phyloP scores from a whole-genome alignment of 2,113 vertebrate species.

The Aythya baeri region DNA sequence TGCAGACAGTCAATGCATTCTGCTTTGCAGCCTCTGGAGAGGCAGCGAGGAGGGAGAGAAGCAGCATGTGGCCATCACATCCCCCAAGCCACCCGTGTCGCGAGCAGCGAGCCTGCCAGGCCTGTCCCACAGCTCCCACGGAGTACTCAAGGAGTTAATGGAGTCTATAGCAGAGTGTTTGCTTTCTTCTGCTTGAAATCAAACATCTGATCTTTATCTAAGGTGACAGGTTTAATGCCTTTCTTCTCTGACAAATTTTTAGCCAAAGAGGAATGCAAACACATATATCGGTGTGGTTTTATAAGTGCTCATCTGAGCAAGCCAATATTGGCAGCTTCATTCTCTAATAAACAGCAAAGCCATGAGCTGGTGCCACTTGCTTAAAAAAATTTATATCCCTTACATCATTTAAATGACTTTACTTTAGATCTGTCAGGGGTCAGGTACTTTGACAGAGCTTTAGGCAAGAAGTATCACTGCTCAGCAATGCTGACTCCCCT shows the following conservation, averaged over 20 bases:
- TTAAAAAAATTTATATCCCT: constrained; percentile 27
- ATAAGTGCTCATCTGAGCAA: constrained; percentile 46
- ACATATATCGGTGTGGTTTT: constrained; percentile 49
- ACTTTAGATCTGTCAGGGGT: background rate
- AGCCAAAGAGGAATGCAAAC: constrained; percentile 77
- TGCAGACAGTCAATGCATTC: background rate
- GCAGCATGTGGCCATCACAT: background rate
- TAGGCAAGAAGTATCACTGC: background rate
- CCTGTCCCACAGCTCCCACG: background rate
- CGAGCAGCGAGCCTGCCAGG: background rate
- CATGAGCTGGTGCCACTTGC: constrained; percentile 7
- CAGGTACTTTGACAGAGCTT: background rate
- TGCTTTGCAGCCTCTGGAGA: background rate
- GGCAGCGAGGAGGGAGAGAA: background rate
- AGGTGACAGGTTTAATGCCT: constrained; percentile 80
- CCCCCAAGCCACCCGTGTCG: rapidly evolving
- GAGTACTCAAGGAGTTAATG: constrained; percentile 62
- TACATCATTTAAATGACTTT: constrained; percentile 24
- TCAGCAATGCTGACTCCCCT: background rate
- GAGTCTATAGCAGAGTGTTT: constrained; percentile 67
- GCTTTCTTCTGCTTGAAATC: constrained; percentile 84
- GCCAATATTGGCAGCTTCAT: constrained; percentile 46
- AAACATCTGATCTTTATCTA: constrained; percentile 81
- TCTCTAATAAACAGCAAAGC: constrained; percentile 62
- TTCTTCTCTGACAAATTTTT: constrained; percentile 79